Evolutionary conservation across 2,888 invertebrate genomes (phyloP), one percentile per base, ranked within the genome.

Genomic region (Platerodrilus igneus): DNA sequence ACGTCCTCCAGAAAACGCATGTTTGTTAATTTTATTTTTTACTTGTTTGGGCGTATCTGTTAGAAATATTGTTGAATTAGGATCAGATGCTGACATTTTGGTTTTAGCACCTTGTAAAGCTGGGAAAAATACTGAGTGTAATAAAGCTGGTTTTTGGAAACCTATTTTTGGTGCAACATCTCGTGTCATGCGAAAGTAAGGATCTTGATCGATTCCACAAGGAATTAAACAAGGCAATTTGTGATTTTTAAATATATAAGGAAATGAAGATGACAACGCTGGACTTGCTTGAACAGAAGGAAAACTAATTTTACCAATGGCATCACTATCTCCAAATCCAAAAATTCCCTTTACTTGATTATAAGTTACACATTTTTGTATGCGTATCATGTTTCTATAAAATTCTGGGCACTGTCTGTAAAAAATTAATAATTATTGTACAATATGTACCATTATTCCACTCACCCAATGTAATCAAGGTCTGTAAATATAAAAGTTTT

Each of bases 121-220:
- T 67, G 53, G 85, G 78, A 69, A 66, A 41, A 69, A 69, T 16
- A 60, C 83, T 69, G 77, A 97, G 95, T 42, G 81, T 74, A 17
- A 91, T 63, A 25, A 92, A 69, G 3, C 95, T 79, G 36, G 99
- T 93, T 68, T 99, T 92, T 9, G 82, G 81, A 67, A 81, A 76
- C 55, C 91, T 8, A 99, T 71, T 7, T 86, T 78, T 0, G 96
- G 93, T 0, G 96, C 93, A n/a, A 96, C 95, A 71, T 99, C 99
- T 35, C 99, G 78, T 0, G 94, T 87, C 96, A 99, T 95, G 18
- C 99, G 79, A 71, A 99, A 99, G 70, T 97, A 99, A 0, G 99
- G 99, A 72, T 99, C 99, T 77, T 99, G 99, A 74, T 99, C 99
- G 51, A 99, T 99, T 5, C 95, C 99, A 70, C 99, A 99, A 0